Percentiles rank a stretch among this genome's conserved stretches.
These are phyloP conservation scores for Drosophila setosimentum DNA, from an alignment of 2,888 invertebrate species.

Conservation along the genomic window DNA sequence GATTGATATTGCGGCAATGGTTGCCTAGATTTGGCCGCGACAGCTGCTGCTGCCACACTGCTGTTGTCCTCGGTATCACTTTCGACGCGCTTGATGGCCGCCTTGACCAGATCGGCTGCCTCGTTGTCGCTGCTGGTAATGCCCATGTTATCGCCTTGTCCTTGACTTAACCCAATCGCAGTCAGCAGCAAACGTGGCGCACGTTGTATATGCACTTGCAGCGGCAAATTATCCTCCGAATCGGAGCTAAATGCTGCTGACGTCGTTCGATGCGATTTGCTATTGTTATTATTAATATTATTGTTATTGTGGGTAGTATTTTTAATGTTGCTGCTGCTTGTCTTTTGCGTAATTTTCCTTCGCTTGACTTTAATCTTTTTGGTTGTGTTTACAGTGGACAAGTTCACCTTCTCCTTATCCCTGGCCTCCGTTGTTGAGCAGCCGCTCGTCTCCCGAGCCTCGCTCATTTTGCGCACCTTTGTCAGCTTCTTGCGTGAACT, in stretches of 20 bases:
- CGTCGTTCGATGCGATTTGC: slow-evolving; percentile 46
- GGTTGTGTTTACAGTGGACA: slow-evolving; percentile 48
- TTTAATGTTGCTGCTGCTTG: slow-evolving; percentile 21
- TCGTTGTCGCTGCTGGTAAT: slow-evolving; percentile 90
- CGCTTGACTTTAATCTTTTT: slow-evolving; percentile 83
- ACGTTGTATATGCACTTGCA: slow-evolving; percentile 75
- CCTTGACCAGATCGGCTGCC: slow-evolving; percentile 86
- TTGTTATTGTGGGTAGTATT: slow-evolving; percentile 30
- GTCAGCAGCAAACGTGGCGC: slow-evolving; percentile 80
- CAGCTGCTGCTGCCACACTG: slow-evolving; percentile 28
- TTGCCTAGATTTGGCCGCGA: slow-evolving; percentile 81
- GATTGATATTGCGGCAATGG: slow-evolving; percentile 88
- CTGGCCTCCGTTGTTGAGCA: slow-evolving; percentile 72
- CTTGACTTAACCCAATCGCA: slow-evolving; percentile 61
- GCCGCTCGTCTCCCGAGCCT: slow-evolving; percentile 76
- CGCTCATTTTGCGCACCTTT: slow-evolving; percentile 62
- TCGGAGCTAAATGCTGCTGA: slow-evolving; percentile 72
- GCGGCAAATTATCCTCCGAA: slow-evolving; percentile 79
- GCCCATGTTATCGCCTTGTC: slow-evolving; percentile 73
- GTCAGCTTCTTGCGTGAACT: slow-evolving; percentile 38
- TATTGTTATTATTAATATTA: slow-evolving; percentile 32
- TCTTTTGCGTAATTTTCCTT: slow-evolving; percentile 74
- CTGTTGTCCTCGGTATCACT: slow-evolving; percentile 89
- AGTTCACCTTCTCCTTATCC: slow-evolving; percentile 40
- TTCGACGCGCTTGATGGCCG: slow-evolving; percentile 91